These are phyloP conservation scores for Pseudomyrmex sp. DNA, from an alignment of 1,140 invertebrate genomes.

Conservation along the genomic window DNA sequence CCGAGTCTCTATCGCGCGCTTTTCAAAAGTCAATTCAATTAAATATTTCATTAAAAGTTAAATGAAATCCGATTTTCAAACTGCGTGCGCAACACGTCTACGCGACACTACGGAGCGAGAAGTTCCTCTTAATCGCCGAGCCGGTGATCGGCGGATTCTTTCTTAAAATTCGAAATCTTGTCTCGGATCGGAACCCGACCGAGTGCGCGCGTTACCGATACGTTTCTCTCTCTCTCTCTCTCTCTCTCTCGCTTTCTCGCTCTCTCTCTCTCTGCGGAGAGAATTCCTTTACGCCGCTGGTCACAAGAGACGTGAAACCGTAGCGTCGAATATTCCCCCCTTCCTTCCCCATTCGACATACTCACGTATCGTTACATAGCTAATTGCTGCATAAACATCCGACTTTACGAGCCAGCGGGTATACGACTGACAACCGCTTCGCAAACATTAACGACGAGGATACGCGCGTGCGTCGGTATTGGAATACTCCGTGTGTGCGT, in stretches of 20 bases:
- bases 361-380: conserved; percentile 75
- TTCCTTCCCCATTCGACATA: conserved; percentile 69
- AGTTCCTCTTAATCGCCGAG: background rate
- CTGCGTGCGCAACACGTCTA: background rate
- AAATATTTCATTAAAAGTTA: conserved; percentile 57
- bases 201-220: background rate
- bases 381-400: conserved; percentile 85
- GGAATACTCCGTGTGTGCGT: background rate
- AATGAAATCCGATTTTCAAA: conserved; percentile 34
- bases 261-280: background rate
- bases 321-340: conserved; percentile 25
- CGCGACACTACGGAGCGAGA: background rate
- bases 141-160: background rate
- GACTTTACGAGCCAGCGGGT: conserved; percentile 77
- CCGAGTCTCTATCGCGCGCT: conserved; percentile 55
- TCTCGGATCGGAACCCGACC: too few relatives aligned
- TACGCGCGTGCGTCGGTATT: conserved; percentile 60
- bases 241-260: background rate
- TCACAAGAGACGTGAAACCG: conserved; percentile 41
- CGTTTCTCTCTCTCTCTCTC: too few relatives aligned
- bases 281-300: conserved; percentile 2
- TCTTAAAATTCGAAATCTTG: background rate
- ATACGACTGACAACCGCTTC: conserved; percentile 74
- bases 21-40: conserved; percentile 70
- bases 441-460: conserved; percentile 82